phyloP scores from a whole-genome alignment of 2,113 vertebrate genomes.

The Limanda limanda region DNA sequence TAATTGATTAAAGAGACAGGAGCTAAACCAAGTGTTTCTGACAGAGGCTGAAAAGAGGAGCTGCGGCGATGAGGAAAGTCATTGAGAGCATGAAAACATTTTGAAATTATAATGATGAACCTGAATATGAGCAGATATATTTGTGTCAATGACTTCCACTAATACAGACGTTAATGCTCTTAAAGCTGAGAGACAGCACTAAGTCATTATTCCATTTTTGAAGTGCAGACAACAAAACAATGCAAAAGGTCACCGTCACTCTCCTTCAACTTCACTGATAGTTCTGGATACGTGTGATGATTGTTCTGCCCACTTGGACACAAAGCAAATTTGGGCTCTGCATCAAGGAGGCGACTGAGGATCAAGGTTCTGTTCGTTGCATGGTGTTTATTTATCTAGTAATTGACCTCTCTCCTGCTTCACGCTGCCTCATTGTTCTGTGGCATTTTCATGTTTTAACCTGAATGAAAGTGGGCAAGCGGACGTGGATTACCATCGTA shows the following conservation, averaged over 20 bases:
- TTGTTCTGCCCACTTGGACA: slow-evolving; percentile 1
- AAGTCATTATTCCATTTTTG: background rate
- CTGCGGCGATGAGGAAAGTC: no score
- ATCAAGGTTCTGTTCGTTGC: slow-evolving; percentile 26
- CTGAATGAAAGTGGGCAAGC: slow-evolving; percentile 4
- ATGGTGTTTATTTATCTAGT: background rate
- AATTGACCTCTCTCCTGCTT: slow-evolving; percentile 17
- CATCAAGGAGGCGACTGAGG: slow-evolving; percentile 28
- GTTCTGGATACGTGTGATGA: background rate
- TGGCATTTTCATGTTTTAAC: slow-evolving; percentile 39
- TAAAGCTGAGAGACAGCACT: background rate
- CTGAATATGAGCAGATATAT: no score
- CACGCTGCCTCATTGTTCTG: slow-evolving; percentile 24
- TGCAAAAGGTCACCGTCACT: background rate
- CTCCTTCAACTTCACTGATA: background rate
- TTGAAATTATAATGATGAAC: no score
- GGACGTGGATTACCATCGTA: background rate
- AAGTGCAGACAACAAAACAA: slow-evolving; percentile 13
- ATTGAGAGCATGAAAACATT: no score
- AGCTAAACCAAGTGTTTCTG: no score
- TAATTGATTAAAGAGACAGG: no score
- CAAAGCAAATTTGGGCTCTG: background rate
- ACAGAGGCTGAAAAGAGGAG: no score
- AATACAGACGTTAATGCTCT: background rate
- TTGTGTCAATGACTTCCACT: background rate